phyloP scores from a whole-genome alignment of 2,888 invertebrate species.

The Dyspetes luteomarginatus region DNA sequence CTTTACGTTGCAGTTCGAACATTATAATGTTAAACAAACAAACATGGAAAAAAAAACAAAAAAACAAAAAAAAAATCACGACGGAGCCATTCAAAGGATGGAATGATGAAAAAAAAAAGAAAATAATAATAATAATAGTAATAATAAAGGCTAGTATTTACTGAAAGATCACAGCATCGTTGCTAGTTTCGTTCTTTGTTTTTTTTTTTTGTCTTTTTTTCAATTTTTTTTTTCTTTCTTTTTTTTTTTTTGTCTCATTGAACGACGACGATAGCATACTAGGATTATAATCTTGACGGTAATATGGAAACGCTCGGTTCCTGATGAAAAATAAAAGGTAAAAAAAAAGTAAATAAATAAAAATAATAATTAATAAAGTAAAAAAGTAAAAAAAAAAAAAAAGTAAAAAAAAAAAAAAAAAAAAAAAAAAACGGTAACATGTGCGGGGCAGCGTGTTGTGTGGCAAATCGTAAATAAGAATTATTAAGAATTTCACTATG shows the following conservation, averaged over 20 bases:
- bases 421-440: conserved; percentile 11
- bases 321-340: conserved; percentile 26
- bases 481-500: conserved; percentile 55
- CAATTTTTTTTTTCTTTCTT: conserved; percentile 58
- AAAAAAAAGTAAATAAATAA: conserved; percentile 10
- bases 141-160: conserved; percentile 77
- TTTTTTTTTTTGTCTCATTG: conserved; percentile 33
- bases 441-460: conserved; percentile 40
- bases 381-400: conserved; percentile 7
- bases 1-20: conserved; percentile 78
- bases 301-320: conserved; percentile 46
- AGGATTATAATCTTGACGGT: conserved; percentile 51
- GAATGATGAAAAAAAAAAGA: conserved; percentile 57
- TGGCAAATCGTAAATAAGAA: conserved; percentile 44
- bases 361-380: conserved; percentile 9
- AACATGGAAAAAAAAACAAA: conserved; percentile 6
- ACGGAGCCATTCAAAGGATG: conserved; percentile 67
- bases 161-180: conserved; percentile 70
- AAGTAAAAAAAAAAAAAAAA: background rate
- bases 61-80: conserved; percentile 41
- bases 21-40: conserved; percentile 72
- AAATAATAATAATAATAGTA: conserved; percentile 58
- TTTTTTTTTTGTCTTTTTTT: conserved; percentile 12
- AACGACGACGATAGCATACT: conserved; percentile 54
- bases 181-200: conserved; percentile 69